Percentiles rank a stretch among this genome's conserved stretches.
These are phyloP conservation scores for Tribolium madens DNA, from an alignment of 1,140 invertebrate genomes.

Conservation along the genomic window DNA sequence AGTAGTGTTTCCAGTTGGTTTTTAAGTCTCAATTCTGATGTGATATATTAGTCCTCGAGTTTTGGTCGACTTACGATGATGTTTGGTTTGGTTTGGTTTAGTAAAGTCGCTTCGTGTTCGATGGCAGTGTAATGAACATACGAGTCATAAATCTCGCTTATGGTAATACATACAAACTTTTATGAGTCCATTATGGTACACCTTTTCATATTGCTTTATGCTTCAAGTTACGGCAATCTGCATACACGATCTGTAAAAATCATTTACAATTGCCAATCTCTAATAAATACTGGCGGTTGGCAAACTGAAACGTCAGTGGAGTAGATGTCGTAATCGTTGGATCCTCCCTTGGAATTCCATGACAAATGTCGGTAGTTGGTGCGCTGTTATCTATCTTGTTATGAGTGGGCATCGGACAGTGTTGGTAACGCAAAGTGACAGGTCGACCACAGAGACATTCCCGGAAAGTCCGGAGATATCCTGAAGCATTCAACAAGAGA, in stretches of 20 bases:
- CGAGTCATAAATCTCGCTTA: conserved; percentile 49
- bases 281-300: conserved; percentile 11
- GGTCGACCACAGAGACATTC: conserved; percentile 50
- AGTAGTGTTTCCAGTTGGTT: neutral
- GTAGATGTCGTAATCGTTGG: conserved; percentile 17
- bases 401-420: conserved; percentile 50
- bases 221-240: conserved; percentile 34
- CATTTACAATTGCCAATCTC: neutral
- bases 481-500: conserved; percentile 50
- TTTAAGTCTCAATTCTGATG: conserved; percentile 40
- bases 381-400: conserved; percentile 53
- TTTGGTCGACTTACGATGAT: conserved; percentile 29
- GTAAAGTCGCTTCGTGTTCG: neutral
- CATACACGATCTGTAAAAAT: conserved; percentile 21
- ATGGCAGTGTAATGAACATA: conserved; percentile 48
- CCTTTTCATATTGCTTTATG: conserved; percentile 47
- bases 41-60: conserved; percentile 42
- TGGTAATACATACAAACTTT: conserved; percentile 55
- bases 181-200: conserved; percentile 53
- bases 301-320: conserved; percentile 12
- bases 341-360: conserved; percentile 27
- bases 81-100: conserved; percentile 24
- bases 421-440: conserved; percentile 51
- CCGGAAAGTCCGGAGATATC: conserved; percentile 46
- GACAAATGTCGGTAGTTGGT: conserved; percentile 48